Evolutionary conservation across 53 echinoderm and acorn worm species (phyloP).

Genomic region (Arbacia lixula): DNA sequence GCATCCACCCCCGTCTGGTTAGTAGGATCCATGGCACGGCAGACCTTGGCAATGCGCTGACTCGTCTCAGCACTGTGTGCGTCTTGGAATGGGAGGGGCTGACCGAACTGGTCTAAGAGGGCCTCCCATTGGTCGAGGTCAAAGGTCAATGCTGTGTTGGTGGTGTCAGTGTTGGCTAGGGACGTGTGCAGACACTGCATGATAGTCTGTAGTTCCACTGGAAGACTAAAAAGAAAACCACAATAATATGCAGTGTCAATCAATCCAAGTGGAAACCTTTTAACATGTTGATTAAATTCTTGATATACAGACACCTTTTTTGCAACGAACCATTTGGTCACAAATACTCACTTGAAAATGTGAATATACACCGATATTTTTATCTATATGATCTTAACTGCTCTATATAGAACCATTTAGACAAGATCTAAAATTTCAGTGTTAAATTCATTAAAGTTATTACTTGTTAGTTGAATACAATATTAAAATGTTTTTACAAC

Average conservation of each 20-base stretch:
- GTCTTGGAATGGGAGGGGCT: slow-evolving; percentile 74
- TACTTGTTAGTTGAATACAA: too few species aligned
- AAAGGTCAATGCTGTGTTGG: slow-evolving; percentile 41
- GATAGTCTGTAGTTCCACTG: slow-evolving; percentile 45
- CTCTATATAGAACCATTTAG: too few species aligned
- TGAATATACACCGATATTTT: too few species aligned
- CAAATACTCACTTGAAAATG: too few species aligned
- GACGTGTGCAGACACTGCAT: slow-evolving; percentile 44
- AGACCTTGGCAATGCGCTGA: slow-evolving; percentile 47
- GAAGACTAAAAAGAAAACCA: slow-evolving; percentile 22
- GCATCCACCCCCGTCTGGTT: not conserved
- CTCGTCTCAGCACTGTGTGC: slow-evolving; percentile 50
- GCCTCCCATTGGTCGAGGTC: slow-evolving; percentile 57
- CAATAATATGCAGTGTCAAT: not conserved
- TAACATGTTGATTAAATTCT: too few species aligned
- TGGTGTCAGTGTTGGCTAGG: slow-evolving; percentile 37
- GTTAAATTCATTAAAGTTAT: too few species aligned
- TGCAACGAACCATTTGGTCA: too few species aligned
- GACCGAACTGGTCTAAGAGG: slow-evolving; percentile 56
- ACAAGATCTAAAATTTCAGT: too few species aligned
- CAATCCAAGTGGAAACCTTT: too few species aligned
- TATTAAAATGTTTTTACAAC: too few species aligned
- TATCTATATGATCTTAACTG: too few species aligned
- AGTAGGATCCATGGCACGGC: slow-evolving; percentile 53
- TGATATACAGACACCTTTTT: too few species aligned